These are phyloP conservation scores for Psammodynastes pulverulentus DNA, from an alignment of 2,113 vertebrate genomes.

Conservation along the genomic window DNA sequence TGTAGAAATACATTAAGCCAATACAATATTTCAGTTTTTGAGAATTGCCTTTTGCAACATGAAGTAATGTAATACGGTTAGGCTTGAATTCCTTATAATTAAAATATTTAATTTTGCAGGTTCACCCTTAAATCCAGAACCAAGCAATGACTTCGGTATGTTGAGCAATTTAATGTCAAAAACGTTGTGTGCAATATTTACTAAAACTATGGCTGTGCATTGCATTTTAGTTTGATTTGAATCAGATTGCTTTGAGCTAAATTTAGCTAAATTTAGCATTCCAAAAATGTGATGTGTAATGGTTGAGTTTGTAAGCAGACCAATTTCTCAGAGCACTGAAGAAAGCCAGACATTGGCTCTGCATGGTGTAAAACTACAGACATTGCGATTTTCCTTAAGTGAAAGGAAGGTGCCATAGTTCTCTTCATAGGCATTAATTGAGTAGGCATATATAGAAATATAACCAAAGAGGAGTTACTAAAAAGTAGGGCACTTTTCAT, in stretches of 20 bases:
- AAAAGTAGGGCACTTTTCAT: not conserved
- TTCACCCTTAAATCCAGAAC: slow-evolving; percentile 76
- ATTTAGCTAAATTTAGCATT: not conserved
- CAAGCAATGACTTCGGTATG: slow-evolving; percentile 63
- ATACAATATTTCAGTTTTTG: not conserved
- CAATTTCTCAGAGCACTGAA: not conserved
- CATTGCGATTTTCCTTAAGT: not conserved
- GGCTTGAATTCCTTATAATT: not conserved
- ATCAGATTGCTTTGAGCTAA: not conserved
- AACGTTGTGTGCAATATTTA: not conserved
- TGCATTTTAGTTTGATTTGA: not conserved
- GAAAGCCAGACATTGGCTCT: not conserved
- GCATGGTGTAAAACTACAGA: not conserved
- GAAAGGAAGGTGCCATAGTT: not conserved
- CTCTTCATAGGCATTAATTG: not conserved
- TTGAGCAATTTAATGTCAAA: not conserved
- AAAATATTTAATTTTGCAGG: slow-evolving; percentile 69
- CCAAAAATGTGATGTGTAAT: not conserved
- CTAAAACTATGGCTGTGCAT: too few relatives aligned
- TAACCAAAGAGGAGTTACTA: not conserved
- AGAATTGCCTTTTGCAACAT: not conserved
- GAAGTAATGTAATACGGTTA: not conserved
- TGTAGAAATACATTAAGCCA: not conserved
- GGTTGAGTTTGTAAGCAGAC: not conserved
- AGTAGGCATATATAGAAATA: not conserved